Base-by-base conservation (phyloP, 2,797 vertebrate species). In the Myoxocephalus aenaeus region DNA sequence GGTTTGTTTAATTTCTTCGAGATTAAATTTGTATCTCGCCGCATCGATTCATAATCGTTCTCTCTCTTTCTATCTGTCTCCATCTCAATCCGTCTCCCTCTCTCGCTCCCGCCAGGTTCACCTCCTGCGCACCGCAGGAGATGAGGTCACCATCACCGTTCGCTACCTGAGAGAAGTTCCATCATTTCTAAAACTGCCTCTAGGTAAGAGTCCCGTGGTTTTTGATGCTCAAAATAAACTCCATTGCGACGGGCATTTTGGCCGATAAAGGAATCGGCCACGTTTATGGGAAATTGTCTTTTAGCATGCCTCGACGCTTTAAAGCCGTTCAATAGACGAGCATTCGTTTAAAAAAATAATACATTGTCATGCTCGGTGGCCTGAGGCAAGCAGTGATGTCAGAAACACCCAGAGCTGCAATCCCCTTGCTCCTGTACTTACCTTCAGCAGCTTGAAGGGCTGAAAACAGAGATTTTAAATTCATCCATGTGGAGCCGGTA, bases 111-210 rank as follows among this genome's bases (percentile, higher is more conserved):
- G 34, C 82, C 95, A 99, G 98, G 98, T 99, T 87, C 97, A 97
- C 89, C 96, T 99, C 85, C 89, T 99, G 92, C 94, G 97, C 84
- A 98, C 96, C 12, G 97, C 98, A 58, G 98, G 97, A 59, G 95
- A 97, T 86, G 96, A 98, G 92, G 97, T 99, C 92, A 97, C 96
- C 89, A 90, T 99, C 93, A 96, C 96, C 14, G 97, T 99, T 86
- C 96, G 96, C 89, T 98, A 98, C 92, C 96, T 98, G 92, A 96
- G 97, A 93, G 97, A 98, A 87, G 96, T 97, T 38, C 97, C 98
- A 74, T 96, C 97, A 42, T 99, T 99, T 92, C 94, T 99, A 76
- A 98, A 97, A 91, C 96, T 99, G 89, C 97, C 97, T 67, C 92
- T 97, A 89, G 97, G 97, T 98, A 94, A 96, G 96, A 82, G 32